Evolutionary conservation across 2,888 invertebrate species (phyloP), one percentile per base, ranked within the genome.

Genomic region (Masnerella sp.): DNA sequence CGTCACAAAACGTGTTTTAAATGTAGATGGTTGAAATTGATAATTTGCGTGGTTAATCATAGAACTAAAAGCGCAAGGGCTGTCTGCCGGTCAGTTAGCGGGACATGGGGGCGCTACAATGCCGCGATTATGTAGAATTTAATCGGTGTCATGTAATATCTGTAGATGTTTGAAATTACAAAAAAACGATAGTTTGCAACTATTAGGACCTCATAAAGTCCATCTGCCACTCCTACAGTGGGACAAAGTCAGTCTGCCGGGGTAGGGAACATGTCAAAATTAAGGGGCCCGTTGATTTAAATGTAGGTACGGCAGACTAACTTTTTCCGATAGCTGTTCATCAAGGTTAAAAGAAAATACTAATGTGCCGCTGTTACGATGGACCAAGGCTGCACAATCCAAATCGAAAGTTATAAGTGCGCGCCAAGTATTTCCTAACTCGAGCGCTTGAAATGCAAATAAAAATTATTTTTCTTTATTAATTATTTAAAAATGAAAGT

Each of bases 1-100:
- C 34, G 34, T 34, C 34, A 34, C 34, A 34, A 34, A 34, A 11
- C 34, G 34, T 34, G 34, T 34, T 34, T 34, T 34, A 34, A 4
- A 34, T 34, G 34, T 34, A 34, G n/a, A 34, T n/a, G 5, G 5
- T 7, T 34, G 34, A 34, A 34, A 34, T 4, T 34, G 5, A 7
- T 34, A 34, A 34, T 34, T 34, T 34, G 9, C 3, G n/a, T 34
- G 9, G 34, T 34, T 12, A 7, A 34, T 7, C 4, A 34, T 34
- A 12, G 9, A n/a, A 34, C 12, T 34, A 34, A 34, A 34, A 34
- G 34, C n/a, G 34, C 34, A 7, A 7, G 34, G n/a, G 4, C 34
- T 4, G 34, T 34, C 34, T 34, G 34, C 34, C 34, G 34, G n/a
- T n/a, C 34, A 34, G 34, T 34, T 34, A n/a, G n/a, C 5, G 4